phyloP scores from a whole-genome alignment of 2,113 vertebrate genomes.

The Cyanoderma ruficeps region DNA sequence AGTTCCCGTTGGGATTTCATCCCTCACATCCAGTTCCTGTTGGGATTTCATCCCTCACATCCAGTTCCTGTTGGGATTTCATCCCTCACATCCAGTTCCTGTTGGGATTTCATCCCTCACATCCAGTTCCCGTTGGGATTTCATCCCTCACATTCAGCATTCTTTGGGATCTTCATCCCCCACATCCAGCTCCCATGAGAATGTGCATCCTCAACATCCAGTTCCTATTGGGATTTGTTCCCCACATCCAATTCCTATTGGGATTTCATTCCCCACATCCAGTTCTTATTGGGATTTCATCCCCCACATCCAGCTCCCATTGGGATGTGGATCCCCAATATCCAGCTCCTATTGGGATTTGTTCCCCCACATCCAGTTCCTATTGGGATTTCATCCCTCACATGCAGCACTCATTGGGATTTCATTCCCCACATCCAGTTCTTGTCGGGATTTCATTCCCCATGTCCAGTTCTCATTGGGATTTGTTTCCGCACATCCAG shows the following conservation, averaged over 20 bases:
- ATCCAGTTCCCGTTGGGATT: background rate
- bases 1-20: background rate
- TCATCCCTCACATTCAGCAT: accelerated
- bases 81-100: too few species aligned
- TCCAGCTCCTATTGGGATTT: accelerated
- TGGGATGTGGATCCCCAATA: too few species aligned
- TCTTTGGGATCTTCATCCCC: accelerated
- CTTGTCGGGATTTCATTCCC: too few species aligned
- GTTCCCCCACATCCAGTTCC: accelerated
- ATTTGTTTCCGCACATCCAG: background rate
- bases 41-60: too few species aligned
- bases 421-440: too few species aligned
- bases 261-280: background rate
- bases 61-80: too few species aligned
- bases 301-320: accelerated
- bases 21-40: too few species aligned
- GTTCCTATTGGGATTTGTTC: background rate
- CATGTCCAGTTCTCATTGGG: too few species aligned
- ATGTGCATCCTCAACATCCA: too few species aligned
- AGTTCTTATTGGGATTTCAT: accelerated
- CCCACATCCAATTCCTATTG: accelerated
- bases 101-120: background rate
- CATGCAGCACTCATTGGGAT: accelerated
- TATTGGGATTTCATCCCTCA: accelerated
- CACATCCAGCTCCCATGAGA: accelerated